Conservation (phyloP, 2,888 invertebrate species). For the Autographa gamma region DNA sequence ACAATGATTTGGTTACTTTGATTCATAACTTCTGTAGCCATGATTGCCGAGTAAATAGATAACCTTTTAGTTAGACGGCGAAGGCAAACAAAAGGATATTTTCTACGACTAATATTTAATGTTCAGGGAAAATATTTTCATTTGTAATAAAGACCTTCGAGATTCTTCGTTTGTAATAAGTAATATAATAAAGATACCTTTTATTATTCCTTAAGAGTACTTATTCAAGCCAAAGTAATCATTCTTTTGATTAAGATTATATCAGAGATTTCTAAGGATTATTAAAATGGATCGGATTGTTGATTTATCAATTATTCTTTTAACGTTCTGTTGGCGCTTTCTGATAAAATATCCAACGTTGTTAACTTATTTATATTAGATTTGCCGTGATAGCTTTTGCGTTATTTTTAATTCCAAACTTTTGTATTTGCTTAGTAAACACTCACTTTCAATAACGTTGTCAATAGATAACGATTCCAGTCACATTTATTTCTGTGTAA, state of each 20-base stretch:
- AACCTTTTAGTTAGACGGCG: not conserved
- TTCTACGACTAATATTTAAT: slow-evolving; percentile 6
- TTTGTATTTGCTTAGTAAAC: too few species aligned
- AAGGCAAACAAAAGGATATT: slow-evolving; percentile 18
- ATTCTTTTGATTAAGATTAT: not conserved
- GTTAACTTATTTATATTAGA: not conserved
- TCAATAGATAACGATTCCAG: too few species aligned
- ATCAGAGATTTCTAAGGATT: slow-evolving; percentile 4
- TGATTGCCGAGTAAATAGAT: not conserved
- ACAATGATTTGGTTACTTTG: slow-evolving; percentile 20
- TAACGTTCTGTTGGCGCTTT: not conserved
- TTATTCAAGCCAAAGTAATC: slow-evolving; percentile 4
- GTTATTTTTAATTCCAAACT: too few species aligned
- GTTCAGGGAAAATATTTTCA: slow-evolving; percentile 27
- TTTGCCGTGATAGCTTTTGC: too few species aligned
- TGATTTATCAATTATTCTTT: slow-evolving; percentile 4
- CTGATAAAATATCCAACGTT: too few species aligned
- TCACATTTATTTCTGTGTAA: too few species aligned
- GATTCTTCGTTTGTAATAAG: slow-evolving; percentile 26
- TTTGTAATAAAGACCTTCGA: slow-evolving; percentile 36
- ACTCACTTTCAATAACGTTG: too few species aligned
- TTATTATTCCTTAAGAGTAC: slow-evolving; percentile 4
- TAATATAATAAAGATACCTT: slow-evolving; percentile 2
- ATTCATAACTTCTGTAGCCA: slow-evolving; percentile 7
- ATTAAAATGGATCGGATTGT: not conserved